Base-by-base conservation (phyloP, 2,797 vertebrate species). In the Esox lucius region DNA sequence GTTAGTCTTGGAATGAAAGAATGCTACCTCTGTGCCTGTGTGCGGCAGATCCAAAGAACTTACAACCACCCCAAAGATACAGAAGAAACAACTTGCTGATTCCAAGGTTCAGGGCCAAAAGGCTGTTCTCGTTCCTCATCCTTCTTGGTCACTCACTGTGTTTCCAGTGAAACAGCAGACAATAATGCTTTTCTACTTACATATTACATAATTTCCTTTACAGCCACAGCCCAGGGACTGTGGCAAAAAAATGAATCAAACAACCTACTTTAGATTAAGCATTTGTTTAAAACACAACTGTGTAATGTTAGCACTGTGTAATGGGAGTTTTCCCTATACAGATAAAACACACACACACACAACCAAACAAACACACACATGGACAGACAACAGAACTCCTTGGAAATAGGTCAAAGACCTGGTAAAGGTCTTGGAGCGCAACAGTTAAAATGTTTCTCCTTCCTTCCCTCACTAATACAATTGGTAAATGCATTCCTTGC, bases 401-500 rank as follows among this genome's bases (percentile, higher is more conserved):
- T 5, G 5, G 35, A 39, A 39, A 39, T 39, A 39, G 28, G 28
- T 76, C 70, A 75, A 65, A 81, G 28, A 80, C 28, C 3, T 80
- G 65, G 51, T 65, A 68, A 26, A 16, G 15, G 22, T 64, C 53
- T 61, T 6, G 5, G 65, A 62, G 11, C 39, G 19, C 17, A 75
- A 73, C 69, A 78, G 80, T 70, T 69, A 9, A 78, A 86, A 75
- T 79, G 78, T 56, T 68, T 33, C 19, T 80, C 22, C 22, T 61
- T 61, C 9, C 7, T n/a, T 53, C 22, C 17, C 56, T 61, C 24
- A 39, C 31, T 75, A 73, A 83, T 80, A 46, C 70, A 71, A 31
- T 69, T 81, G 73, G 59, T 13, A 28, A 22, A 35, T 24, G 19
- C 61, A 78, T 35, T 33, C 74, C 72, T 71, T 73, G 31, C 35